Conservation (phyloP, 2,113 vertebrate species). For the Heterotis niloticus region DNA sequence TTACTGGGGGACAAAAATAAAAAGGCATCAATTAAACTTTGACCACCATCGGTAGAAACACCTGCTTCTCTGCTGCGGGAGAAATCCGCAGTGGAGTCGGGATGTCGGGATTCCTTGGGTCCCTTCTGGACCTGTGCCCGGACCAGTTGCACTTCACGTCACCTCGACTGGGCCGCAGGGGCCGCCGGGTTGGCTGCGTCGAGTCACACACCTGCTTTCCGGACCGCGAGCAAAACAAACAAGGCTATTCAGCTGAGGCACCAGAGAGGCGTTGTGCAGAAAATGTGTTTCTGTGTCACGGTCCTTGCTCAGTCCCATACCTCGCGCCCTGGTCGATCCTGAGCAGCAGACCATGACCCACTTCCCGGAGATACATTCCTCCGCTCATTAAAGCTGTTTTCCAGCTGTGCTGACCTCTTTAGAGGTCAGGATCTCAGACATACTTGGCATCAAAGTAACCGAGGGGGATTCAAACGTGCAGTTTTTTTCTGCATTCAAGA, state of each 20-base stretch:
- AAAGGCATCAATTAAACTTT: no score
- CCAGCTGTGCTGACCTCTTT: background rate
- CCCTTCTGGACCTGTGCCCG: slow-evolving; percentile 11
- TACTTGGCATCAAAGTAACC: background rate
- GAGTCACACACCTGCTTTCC: background rate
- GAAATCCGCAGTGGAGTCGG: background rate
- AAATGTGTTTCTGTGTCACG: background rate
- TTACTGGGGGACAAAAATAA: slow-evolving; percentile 6
- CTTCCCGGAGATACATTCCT: background rate
- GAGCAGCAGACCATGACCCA: background rate
- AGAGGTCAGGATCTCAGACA: background rate
- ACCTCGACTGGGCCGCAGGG: slow-evolving; percentile 9
- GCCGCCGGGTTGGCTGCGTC: background rate
- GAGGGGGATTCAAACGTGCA: background rate
- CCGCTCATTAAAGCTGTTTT: background rate
- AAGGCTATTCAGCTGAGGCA: background rate
- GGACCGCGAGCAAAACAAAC: background rate
- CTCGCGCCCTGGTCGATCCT: background rate
- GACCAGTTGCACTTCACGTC: background rate
- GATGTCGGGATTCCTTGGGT: background rate
- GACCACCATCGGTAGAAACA: no score
- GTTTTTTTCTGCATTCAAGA: background rate
- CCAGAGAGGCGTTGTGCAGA: background rate
- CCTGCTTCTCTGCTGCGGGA: background rate
- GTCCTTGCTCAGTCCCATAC: background rate